These are phyloP conservation scores for Zaprionus nigranus DNA, from an alignment of 1,140 invertebrate genomes.

Conservation along the genomic window DNA sequence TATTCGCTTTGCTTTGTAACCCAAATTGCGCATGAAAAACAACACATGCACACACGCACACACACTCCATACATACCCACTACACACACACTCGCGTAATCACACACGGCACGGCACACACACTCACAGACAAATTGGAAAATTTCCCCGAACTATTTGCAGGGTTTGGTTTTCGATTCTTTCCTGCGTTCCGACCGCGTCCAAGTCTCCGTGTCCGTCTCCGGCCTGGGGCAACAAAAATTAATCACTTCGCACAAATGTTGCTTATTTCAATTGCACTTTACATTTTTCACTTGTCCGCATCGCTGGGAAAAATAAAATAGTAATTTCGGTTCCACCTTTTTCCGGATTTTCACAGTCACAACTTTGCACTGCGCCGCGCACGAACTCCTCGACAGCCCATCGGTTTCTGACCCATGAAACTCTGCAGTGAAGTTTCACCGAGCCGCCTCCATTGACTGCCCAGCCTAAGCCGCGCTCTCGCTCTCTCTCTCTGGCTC, in stretches of 20 bases:
- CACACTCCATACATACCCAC: slow-evolving; percentile 21
- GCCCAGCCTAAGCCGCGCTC: slow-evolving; percentile 29
- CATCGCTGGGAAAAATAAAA: slow-evolving; percentile 24
- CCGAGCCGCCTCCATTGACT: slow-evolving; percentile 46
- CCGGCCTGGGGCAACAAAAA: background rate
- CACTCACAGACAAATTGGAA: slow-evolving; percentile 31
- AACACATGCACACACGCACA: slow-evolving; percentile 56
- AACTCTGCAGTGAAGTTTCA: slow-evolving; percentile 76
- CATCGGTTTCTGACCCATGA: slow-evolving; percentile 67
- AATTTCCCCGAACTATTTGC: slow-evolving; percentile 58
- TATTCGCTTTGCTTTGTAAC: slow-evolving; percentile 68
- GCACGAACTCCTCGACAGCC: slow-evolving; percentile 67
- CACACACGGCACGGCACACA: slow-evolving; percentile 35
- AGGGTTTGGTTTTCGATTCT: slow-evolving; percentile 24
- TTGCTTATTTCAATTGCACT: slow-evolving; percentile 45
- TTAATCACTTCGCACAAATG: background rate
- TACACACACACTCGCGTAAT: slow-evolving; percentile 33
- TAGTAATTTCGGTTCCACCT: background rate
- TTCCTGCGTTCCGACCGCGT: background rate
- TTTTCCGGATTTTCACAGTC: slow-evolving; percentile 21
- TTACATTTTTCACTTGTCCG: slow-evolving; percentile 42
- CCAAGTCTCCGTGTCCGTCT: background rate
- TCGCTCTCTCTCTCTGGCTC: background rate
- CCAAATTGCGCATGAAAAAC: slow-evolving; percentile 81
- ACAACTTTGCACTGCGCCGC: slow-evolving; percentile 46